Evolutionary conservation across 2,888 invertebrate genomes (phyloP), one percentile per base, ranked within the genome.

Genomic region (Torymus tubicola): DNA sequence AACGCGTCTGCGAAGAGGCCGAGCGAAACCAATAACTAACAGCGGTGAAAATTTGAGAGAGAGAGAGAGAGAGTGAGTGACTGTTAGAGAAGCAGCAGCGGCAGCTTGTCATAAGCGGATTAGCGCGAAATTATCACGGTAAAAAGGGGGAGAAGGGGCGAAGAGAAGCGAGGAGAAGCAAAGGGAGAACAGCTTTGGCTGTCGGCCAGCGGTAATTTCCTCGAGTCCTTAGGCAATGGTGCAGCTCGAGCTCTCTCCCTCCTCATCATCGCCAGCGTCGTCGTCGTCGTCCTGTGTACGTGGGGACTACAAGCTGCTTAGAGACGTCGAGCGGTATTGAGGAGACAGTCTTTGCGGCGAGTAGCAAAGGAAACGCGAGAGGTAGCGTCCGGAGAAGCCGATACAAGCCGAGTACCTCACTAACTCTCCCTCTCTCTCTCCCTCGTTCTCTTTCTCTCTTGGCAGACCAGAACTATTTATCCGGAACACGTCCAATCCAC

Each of bases 401-500:
- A 74, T 64, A 74, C 73, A 42, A 42, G 63, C 64, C 55, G 18
- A 60, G 60, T 42, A 14, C 2, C 13, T 42, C 21, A 2, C 21
- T 21, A 21, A 21, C 50, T 61, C 61, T 18, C 67, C 65, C 65
- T 31, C 31, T 64, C 67, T 75, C 76, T 53, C 55, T 55, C 58
- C n/a, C 58, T 70, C 58, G 42, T 57, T 2, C 21, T 14, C 14
- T 2, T n/a, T 70, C 42, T 52, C 21, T 42, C 21, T 5, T 1
- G 8, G 21, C 52, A 18, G 76, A 61, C 69, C 69, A 69, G 63
- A 76, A 55, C 63, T 69, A 76, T 76, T 76, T 69, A 76, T 69
- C 69, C 76, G 76, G 63, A 69, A 69, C 69, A 76, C 76, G 69
- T 74, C 55, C 67, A 58, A 58, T 74, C 67, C 58, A 24, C n/a